Percentiles rank a stretch among this genome's conserved stretches.
Conservation (phyloP, 2,888 invertebrate species). For the Protonemura montana region DNA sequence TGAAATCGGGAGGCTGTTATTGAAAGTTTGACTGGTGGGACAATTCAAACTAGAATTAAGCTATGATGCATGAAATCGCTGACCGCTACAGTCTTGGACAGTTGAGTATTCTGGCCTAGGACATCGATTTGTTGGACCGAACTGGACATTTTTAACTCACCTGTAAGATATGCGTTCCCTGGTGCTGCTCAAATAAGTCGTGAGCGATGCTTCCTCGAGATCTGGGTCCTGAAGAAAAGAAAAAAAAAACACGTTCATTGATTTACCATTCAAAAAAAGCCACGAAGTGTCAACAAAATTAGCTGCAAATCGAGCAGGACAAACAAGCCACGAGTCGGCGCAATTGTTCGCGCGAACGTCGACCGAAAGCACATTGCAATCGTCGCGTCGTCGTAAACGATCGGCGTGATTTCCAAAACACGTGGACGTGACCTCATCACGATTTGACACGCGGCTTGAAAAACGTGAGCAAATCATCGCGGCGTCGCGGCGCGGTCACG, state of each 20-base stretch:
- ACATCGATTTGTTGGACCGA: too few relatives aligned
- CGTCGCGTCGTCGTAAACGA: neutral
- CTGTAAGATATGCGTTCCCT: constrained; percentile 97
- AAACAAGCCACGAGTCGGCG: neutral
- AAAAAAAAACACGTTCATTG: constrained; percentile 44
- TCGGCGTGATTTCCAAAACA: neutral
- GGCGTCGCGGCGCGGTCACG: neutral
- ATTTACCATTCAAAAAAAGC: neutral
- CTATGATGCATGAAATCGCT: too few relatives aligned
- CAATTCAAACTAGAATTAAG: too few relatives aligned
- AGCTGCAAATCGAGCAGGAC: neutral
- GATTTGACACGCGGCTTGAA: neutral
- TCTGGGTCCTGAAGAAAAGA: constrained; percentile 72
- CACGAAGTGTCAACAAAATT: constrained; percentile 45
- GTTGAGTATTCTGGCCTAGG: too few relatives aligned
- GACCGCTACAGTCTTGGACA: too few relatives aligned
- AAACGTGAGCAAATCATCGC: constrained; percentile 9
- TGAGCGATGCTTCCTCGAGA: constrained; percentile 77
- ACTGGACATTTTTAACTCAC: constrained; percentile 69
- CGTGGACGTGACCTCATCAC: constrained; percentile 2
- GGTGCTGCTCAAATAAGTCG: constrained; percentile 94
- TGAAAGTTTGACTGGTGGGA: neutral
- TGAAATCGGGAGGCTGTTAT: neutral
- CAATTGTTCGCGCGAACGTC: neutral
- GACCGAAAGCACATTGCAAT: neutral